Percentiles rank a stretch among this genome's conserved stretches.
Conservation (phyloP, 2,888 invertebrate genomes). For the Eremobia ochroleuca region DNA sequence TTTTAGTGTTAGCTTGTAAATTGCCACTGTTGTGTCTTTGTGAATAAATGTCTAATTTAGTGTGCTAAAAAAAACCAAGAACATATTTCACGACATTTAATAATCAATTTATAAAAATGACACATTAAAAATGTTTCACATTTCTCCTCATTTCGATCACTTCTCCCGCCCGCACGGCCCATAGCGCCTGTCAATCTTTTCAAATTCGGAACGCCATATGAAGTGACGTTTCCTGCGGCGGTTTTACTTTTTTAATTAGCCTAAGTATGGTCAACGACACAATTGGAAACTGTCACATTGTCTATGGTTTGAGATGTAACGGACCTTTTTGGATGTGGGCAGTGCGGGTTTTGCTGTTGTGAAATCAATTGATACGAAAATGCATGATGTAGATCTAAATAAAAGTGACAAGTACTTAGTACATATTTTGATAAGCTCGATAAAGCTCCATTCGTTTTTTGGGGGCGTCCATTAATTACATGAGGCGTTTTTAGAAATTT, state of each 20-base stretch:
- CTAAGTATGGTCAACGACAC: conserved; percentile 70
- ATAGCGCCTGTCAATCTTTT: conserved; percentile 80
- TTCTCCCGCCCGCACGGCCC: conserved; percentile 60
- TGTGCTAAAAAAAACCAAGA: too few species aligned
- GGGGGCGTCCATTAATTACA: too few species aligned
- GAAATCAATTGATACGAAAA: conserved; percentile 32
- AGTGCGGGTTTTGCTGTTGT: conserved; percentile 36
- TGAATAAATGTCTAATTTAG: too few species aligned
- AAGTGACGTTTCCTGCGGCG: conserved; percentile 81
- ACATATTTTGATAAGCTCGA: not conserved
- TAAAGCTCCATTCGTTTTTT: not conserved
- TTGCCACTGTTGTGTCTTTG: too few species aligned
- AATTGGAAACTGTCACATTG: conserved; percentile 68
- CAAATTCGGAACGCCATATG: conserved; percentile 77
- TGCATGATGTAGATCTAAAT: not conserved
- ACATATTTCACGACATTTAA: conserved; percentile 26
- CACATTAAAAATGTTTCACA: conserved; percentile 23
- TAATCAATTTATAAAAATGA: conserved; percentile 44
- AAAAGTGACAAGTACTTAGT: not conserved
- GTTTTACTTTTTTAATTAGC: conserved; percentile 75
- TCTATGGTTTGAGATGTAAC: conserved; percentile 60
- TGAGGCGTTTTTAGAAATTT: too few species aligned
- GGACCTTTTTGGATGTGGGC: conserved; percentile 60
- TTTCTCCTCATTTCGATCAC: conserved; percentile 38
- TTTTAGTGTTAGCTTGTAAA: too few species aligned